phyloP scores from a whole-genome alignment of 2,797 vertebrate species.

The Tapirus indicus region DNA sequence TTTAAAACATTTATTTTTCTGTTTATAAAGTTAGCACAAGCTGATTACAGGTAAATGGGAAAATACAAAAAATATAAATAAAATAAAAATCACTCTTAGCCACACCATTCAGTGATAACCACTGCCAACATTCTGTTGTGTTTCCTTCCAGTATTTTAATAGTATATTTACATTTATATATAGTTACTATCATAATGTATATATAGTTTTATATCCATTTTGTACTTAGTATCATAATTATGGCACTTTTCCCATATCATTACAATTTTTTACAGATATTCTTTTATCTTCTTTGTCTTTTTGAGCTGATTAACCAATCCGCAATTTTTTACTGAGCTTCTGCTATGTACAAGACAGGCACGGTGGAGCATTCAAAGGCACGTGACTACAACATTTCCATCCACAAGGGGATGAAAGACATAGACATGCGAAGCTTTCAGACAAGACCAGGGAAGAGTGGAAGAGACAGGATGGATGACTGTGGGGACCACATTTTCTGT shows the following conservation, averaged over 20 bases:
- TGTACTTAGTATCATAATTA: constrained; percentile 11
- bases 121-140: not conserved
- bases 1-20: not conserved
- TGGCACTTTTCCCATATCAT: not conserved
- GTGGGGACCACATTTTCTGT: not conserved
- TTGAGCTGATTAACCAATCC: not conserved
- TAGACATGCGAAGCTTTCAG: not conserved
- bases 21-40: not conserved
- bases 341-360: not conserved
- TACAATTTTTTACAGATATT: not conserved
- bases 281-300: not conserved
- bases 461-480: not conserved
- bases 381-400: not conserved
- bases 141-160: not conserved
- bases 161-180: not conserved
- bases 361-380: not conserved
- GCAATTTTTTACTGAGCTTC: not conserved
- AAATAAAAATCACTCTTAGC: not conserved
- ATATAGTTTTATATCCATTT: not conserved
- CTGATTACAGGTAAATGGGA: not conserved
- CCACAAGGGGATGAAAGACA: not conserved
- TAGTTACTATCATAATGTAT: not conserved
- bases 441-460: not conserved
- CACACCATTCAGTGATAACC: not conserved
- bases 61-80: constrained; percentile 3